phyloP scores from a whole-genome alignment of 2,113 vertebrate species.

The Typhlomys cinereus region DNA sequence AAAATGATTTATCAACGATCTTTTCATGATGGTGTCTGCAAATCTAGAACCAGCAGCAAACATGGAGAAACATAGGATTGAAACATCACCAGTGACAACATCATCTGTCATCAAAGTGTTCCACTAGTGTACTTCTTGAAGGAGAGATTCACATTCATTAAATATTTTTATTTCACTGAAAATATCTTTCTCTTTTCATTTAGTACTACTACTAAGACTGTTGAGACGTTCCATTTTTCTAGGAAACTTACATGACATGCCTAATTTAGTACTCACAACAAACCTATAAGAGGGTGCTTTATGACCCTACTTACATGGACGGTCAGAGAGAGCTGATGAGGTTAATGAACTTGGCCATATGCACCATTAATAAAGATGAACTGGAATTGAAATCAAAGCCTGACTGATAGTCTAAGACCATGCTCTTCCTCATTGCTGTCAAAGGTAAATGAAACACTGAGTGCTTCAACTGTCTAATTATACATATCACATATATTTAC shows the following conservation, averaged over 20 bases:
- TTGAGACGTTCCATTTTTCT: background rate
- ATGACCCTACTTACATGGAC: background rate
- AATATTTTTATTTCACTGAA: no score
- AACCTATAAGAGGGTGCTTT: background rate
- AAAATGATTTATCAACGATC: background rate
- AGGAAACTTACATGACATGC: background rate
- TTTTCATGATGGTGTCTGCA: background rate
- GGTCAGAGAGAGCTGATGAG: background rate
- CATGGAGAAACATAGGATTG: background rate
- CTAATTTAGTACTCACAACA: background rate
- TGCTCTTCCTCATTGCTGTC: background rate
- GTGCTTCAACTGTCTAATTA: background rate
- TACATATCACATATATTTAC: background rate
- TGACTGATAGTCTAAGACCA: constrained; percentile 14
- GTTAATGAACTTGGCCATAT: background rate
- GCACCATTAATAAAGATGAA: background rate
- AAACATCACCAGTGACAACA: background rate
- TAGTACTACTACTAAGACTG: background rate
- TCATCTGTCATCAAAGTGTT: background rate
- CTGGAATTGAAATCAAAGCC: background rate
- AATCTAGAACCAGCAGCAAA: background rate
- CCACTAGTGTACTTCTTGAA: background rate
- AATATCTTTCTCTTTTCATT: background rate
- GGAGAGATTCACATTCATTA: background rate
- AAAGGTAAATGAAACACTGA: background rate